Evolutionary conservation across 1,140 invertebrate genomes (phyloP), one percentile per base, ranked within the genome.

Genomic region (Pseudomyrmex flavicornis): DNA sequence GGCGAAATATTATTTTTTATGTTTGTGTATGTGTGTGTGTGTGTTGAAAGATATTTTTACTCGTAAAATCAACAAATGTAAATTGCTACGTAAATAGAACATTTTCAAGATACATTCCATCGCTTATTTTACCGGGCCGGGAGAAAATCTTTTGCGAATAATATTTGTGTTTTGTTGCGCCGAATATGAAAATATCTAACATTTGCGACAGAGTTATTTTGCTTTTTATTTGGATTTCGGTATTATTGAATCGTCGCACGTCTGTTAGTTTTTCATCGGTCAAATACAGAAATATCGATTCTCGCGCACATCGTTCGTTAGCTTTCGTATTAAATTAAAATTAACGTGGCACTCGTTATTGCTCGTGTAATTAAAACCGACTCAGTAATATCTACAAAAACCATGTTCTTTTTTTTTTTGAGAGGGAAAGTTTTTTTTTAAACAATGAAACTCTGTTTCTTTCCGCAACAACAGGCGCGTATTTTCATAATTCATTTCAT

Each of bases 321-420:
- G 44, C 46, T 80, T 70, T 80, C 54, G 72, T 80, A 80, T 80
- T 80, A 70, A 80, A 72, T 80, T 80, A 80, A 70, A 80, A 80
- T 80, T 80, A 72, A 70, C 76, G 22, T 59, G 7, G n/a, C 44
- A 59, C n/a, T 72, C 15, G 66, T 80, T 80, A 80, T 48, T 48
- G 65, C 13, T 35, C 44, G 54, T 20, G 66, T 80, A 61, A 80
- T 72, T 70, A 80, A 80, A 80, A 80, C 35, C 15, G 13, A 4
- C 20, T 72, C 54, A 50, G 54, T 61, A 72, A 80, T 56, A 77
- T 80, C n/a, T 50, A 50, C 22, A 72, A 72, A 80, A 8, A 26
- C n/a, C 7, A 35, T 35, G 35, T 7, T 35, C 46, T 20, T 22
- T 26, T 59, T 20, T 59, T 70, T 22, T 46, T 48, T 59, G 8